phyloP scores from a whole-genome alignment of 2,888 invertebrate genomes.

The Scaptomyza flava region DNA sequence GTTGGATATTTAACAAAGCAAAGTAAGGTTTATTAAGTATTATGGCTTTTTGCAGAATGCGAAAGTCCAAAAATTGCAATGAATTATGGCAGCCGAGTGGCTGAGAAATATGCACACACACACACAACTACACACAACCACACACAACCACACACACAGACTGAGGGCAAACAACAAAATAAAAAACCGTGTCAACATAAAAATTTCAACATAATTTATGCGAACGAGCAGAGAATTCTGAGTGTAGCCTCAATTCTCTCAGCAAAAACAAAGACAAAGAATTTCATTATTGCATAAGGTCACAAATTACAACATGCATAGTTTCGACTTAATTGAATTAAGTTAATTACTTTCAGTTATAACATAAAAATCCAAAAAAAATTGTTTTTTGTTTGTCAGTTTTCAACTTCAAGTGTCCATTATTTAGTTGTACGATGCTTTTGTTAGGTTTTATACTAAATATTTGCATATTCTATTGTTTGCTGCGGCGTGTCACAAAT shows the following conservation, averaged over 20 bases:
- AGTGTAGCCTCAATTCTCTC: constrained; percentile 15
- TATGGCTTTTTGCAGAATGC: constrained; percentile 23
- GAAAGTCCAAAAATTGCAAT: constrained; percentile 34
- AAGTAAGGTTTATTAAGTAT: constrained; percentile 39
- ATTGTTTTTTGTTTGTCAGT: too few species aligned
- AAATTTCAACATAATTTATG: constrained; percentile 54
- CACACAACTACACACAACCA: background rate
- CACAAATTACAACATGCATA: background rate
- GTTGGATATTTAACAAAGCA: constrained; percentile 5
- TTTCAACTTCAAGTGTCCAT: background rate
- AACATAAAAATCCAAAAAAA: too few species aligned
- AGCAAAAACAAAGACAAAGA: background rate
- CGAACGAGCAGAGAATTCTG: background rate
- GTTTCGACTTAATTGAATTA: background rate
- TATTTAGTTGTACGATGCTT: too few species aligned
- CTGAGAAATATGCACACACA: constrained; percentile 3
- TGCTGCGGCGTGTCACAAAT: too few species aligned
- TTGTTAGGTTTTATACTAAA: too few species aligned
- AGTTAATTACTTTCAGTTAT: too few species aligned
- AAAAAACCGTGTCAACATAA: constrained; percentile 44
- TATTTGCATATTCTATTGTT: too few species aligned
- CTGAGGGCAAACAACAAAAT: constrained; percentile 5
- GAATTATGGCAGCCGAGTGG: constrained; percentile 33
- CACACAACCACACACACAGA: too few species aligned
- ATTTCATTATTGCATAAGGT: background rate